These are phyloP conservation scores for Oxyura jamaicensis DNA, from an alignment of 2,113 vertebrate species.

Conservation along the genomic window DNA sequence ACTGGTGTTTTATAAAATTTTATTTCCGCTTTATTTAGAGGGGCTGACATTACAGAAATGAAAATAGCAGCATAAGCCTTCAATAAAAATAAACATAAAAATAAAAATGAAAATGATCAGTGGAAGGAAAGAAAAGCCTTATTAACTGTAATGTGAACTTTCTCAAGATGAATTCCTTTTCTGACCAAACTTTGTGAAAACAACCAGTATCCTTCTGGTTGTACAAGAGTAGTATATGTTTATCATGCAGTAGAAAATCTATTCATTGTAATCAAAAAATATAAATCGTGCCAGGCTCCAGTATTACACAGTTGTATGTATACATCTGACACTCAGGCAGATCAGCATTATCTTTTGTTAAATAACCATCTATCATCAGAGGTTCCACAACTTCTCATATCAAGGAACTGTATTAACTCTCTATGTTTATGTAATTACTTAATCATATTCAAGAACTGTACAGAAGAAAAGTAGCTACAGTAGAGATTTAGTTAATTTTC, in stretches of 20 bases:
- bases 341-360: not conserved
- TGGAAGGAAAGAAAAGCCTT: not conserved
- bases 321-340: not conserved
- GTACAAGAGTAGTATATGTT: not conserved
- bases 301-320: not conserved
- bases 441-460: not conserved
- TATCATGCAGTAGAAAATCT: not conserved
- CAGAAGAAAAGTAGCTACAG: not conserved
- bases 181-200: not conserved
- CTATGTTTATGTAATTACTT: not conserved
- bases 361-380: not conserved
- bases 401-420: not conserved
- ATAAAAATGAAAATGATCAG: not conserved
- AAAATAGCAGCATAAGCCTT: slow-evolving; percentile 20
- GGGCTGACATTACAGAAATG: slow-evolving; percentile 10
- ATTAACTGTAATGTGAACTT: not conserved
- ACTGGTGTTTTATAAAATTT: not conserved
- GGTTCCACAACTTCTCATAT: not conserved
- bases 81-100: slow-evolving; percentile 43
- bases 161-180: not conserved
- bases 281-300: not conserved
- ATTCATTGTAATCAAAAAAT: not conserved
- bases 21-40: slow-evolving; percentile 43
- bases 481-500: not conserved
- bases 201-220: not conserved